Conservation (phyloP, 2,797 vertebrate species). For the Synaphobranchus kaupii region DNA sequence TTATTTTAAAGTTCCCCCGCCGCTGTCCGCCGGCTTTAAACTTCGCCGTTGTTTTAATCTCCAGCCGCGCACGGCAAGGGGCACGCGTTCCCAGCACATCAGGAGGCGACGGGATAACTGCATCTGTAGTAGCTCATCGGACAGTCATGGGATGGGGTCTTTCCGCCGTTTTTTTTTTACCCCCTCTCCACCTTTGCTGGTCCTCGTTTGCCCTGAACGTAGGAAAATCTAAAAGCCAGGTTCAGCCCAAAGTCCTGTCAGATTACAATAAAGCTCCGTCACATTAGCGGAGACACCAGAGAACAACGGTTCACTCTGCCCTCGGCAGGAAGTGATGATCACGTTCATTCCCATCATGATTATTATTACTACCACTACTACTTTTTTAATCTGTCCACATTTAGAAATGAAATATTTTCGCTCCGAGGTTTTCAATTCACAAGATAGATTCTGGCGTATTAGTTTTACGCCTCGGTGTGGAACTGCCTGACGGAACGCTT, state of each 20-base stretch:
- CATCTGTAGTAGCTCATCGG: constrained; percentile 55
- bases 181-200: not conserved
- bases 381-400: constrained; percentile 25
- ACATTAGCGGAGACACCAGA: constrained; percentile 63
- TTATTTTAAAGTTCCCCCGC: constrained; percentile 43
- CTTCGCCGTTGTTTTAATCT: constrained; percentile 48
- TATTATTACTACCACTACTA: constrained; percentile 57
- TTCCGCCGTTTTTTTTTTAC: constrained; percentile 8
- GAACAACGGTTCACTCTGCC: constrained; percentile 69
- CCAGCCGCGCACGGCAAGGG: constrained; percentile 47
- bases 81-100: constrained; percentile 46
- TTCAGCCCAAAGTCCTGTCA: constrained; percentile 58
- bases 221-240: constrained; percentile 7
- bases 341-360: constrained; percentile 60
- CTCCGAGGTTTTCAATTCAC: constrained; percentile 32
- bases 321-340: constrained; percentile 68
- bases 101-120: constrained; percentile 63
- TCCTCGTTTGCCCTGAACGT: not conserved
- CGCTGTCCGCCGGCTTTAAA: constrained; percentile 19
- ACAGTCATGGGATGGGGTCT: constrained; percentile 50
- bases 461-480: constrained; percentile 9
- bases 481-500: constrained; percentile 43
- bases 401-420: constrained; percentile 30
- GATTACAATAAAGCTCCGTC: constrained; percentile 73
- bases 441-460: constrained; percentile 30